These are phyloP conservation scores for Eulemur albifrons DNA, from an alignment of 2,797 vertebrate species.

Conservation along the genomic window DNA sequence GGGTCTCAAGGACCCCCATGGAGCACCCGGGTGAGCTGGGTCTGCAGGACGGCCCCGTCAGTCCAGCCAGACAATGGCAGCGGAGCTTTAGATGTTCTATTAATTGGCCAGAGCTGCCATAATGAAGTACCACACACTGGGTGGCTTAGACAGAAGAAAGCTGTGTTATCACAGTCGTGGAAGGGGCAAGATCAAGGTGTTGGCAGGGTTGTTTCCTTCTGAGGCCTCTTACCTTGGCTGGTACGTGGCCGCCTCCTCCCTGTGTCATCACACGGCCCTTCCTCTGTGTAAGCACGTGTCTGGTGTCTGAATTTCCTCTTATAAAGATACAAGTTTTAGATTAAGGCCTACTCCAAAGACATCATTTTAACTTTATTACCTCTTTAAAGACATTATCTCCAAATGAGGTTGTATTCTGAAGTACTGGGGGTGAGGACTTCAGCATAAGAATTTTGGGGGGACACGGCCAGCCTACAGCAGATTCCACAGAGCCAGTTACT, in stretches of 20 bases:
- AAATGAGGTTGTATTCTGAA: not conserved
- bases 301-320: not conserved
- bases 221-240: not conserved
- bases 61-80: not conserved
- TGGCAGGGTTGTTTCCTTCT: not conserved
- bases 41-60: not conserved
- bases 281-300: rapidly evolving
- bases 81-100: not conserved
- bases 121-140: not conserved
- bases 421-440: not conserved
- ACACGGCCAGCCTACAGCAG: not conserved
- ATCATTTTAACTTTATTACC: not conserved
- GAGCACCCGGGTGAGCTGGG: not conserved
- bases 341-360: not conserved
- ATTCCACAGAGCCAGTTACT: not conserved
- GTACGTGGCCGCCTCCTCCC: not conserved
- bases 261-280: not conserved
- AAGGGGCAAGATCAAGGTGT: not conserved
- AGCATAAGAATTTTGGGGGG: not conserved
- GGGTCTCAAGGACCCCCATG: not conserved
- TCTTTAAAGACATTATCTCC: not conserved
- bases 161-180: not conserved
- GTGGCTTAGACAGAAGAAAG: not conserved
- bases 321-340: not conserved
- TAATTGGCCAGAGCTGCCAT: not conserved